Evolutionary conservation across 1,140 invertebrate species (phyloP).

Genomic region (Nephila pilipes): DNA sequence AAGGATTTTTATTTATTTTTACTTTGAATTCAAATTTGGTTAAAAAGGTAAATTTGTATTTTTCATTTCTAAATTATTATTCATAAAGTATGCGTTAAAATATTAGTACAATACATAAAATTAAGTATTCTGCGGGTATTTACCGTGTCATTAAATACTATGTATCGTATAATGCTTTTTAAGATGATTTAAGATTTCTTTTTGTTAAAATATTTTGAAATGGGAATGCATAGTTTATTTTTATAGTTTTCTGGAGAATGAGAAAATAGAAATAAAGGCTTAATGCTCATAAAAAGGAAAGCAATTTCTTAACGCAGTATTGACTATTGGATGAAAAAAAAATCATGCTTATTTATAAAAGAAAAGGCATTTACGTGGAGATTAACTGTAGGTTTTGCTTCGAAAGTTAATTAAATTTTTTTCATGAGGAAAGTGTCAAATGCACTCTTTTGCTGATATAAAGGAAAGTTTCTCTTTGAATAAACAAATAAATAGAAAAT

Average conservation of each 20-base stretch:
- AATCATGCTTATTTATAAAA: not conserved
- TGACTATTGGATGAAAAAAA: not conserved
- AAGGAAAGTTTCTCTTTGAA: not conserved
- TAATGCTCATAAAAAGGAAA: not conserved
- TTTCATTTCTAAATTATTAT: no score
- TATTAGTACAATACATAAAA: no score
- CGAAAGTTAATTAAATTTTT: constrained; percentile 37
- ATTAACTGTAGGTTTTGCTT: not conserved
- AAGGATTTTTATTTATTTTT: no score
- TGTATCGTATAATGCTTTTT: not conserved
- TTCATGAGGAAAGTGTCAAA: not conserved
- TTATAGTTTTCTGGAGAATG: not conserved
- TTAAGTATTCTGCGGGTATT: no score
- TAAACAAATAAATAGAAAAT: not conserved
- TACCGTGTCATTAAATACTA: no score
- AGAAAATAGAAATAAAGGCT: not conserved
- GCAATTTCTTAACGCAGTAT: not conserved
- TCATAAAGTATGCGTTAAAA: no score
- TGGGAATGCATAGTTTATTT: not conserved
- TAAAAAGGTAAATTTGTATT: no score
- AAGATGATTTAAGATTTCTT: not conserved
- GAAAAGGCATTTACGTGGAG: not conserved
- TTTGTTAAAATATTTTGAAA: not conserved
- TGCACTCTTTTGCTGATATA: not conserved
- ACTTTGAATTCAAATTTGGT: no score